Evolutionary conservation across 2,888 invertebrate genomes (phyloP), one percentile per base, ranked within the genome.

Genomic region (Apotomis betuletana): DNA sequence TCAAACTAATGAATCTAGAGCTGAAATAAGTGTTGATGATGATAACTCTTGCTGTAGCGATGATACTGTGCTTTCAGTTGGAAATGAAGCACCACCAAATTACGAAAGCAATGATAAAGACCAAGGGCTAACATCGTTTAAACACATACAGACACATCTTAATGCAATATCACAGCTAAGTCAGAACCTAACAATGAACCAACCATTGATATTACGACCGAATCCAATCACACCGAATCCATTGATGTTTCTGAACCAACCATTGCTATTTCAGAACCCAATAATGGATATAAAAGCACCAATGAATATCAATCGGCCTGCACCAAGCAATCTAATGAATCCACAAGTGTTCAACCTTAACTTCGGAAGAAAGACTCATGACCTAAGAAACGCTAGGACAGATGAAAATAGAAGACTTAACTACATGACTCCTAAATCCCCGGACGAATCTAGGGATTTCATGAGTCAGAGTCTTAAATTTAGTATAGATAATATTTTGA

Each of bases 401-500:
- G 90, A 90, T 59, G 91, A 92, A 54, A 90, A 90, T 12, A 80
- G 91, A 74, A 83, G 90, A 71, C 73, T 85, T 36, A 85, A 88
- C 10, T 84, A 83, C 46, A 78, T 80, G 62, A 81, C 84, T 2
- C 90, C 90, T 0, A 91, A 91, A 75, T 90, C 91, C 0, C 89
- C 90, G 0, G 90, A 90, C 52, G 91, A 91, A 12, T 88, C 90
- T 3, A 87, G 90, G 12, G 91, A 93, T 70, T 89, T 87, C 9
- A 91, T 92, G 0, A 94, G 95, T 74, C 95, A 95, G 74, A 92
- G 94, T 77, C 86, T 97, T 46, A 96, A 96, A 78, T 97, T 97
- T 90, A 97, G 97, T 82, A 97, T 98, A 84, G 97, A 96, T 81
- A 97, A 97, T 87, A 97, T 97, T 74, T 88, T 97, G 38, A 95